phyloP scores from a whole-genome alignment of 1,140 invertebrate genomes.

The Philotrypesis tridentata region DNA sequence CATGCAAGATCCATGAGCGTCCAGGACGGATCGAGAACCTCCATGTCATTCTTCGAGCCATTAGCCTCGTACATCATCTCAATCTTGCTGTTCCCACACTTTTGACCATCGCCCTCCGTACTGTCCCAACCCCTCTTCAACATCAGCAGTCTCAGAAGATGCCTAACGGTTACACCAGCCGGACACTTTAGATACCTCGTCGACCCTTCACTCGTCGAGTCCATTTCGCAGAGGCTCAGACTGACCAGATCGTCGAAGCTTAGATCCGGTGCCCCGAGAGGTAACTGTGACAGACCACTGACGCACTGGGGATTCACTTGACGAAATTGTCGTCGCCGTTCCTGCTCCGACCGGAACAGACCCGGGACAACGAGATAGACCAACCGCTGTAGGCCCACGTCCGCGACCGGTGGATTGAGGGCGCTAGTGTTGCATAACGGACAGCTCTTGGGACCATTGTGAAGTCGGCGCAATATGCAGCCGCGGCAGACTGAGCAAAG shows the following conservation, averaged over 20 bases:
- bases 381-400: slow-evolving; percentile 81
- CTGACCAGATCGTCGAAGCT: slow-evolving; percentile 67
- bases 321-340: slow-evolving; percentile 64
- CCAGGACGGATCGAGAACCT: slow-evolving; percentile 63
- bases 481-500: slow-evolving; percentile 86
- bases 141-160: slow-evolving; percentile 65
- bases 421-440: slow-evolving; percentile 70
- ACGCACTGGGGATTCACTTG: slow-evolving; percentile 65
- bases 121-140: slow-evolving; percentile 69
- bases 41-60: slow-evolving; percentile 31
- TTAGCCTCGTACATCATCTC: slow-evolving; percentile 61
- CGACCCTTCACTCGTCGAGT: neutral
- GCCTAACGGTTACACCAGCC: slow-evolving; percentile 66
- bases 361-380: slow-evolving; percentile 86
- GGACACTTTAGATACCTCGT: slow-evolving; percentile 67
- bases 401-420: slow-evolving; percentile 75
- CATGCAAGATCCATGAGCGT: slow-evolving; percentile 66
- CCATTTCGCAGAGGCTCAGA: slow-evolving; percentile 62
- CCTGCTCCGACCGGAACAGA: slow-evolving; percentile 72
- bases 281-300: slow-evolving; percentile 49
- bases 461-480: slow-evolving; percentile 90
- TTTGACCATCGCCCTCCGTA: slow-evolving; percentile 56
- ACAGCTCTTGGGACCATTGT: slow-evolving; percentile 79
- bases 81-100: slow-evolving; percentile 57
- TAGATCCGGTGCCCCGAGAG: slow-evolving; percentile 62